Percentiles rank a stretch among this genome's conserved stretches.
phyloP scores from a whole-genome alignment of 1,140 invertebrate species.

The Drosophila elegans region DNA sequence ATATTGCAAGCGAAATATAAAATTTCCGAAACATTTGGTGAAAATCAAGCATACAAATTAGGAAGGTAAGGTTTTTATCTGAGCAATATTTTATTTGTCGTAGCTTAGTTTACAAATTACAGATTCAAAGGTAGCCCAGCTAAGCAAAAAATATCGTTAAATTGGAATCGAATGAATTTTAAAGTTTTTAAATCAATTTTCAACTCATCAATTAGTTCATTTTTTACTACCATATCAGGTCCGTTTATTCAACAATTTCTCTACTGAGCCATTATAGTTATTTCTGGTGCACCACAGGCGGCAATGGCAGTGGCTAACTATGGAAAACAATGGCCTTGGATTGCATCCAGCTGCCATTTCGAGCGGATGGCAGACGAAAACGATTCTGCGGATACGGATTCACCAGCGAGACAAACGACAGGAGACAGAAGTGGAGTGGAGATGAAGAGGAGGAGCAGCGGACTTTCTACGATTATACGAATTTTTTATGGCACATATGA shows the following conservation, averaged over 20 bases:
- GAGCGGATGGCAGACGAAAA: constrained; percentile 47
- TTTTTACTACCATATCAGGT: background rate
- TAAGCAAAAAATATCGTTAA: too few relatives aligned
- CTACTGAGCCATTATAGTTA: constrained; percentile 29
- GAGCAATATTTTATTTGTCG: too few relatives aligned
- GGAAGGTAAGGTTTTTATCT: too few relatives aligned
- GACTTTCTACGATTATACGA: constrained; percentile 67
- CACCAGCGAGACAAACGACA: constrained; percentile 54
- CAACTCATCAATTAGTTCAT: background rate
- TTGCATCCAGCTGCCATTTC: constrained; percentile 72
- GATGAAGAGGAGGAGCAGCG: constrained; percentile 16
- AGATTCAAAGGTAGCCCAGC: too few relatives aligned
- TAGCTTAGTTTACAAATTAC: too few relatives aligned
- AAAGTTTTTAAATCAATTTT: background rate
- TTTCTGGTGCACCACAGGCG: constrained; percentile 38
- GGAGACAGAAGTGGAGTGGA: constrained; percentile 7
- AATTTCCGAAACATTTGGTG: too few relatives aligned
- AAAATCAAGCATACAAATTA: too few relatives aligned
- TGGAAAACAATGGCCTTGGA: constrained; percentile 73
- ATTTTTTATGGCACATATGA: constrained; percentile 80
- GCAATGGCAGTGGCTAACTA: constrained; percentile 59
- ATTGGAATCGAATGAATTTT: background rate
- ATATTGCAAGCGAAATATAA: too few relatives aligned
- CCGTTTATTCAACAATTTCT: background rate
- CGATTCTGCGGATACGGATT: constrained; percentile 48